Conservation (phyloP, 2,113 vertebrate genomes). For the human (Homo sapiens) region GRCh38 chr11:44992501-44993000, state of each 20-base stretch:
- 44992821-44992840: neutral
- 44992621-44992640: neutral
- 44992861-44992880: neutral
- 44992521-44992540: neutral
- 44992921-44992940: fast-evolving
- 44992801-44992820: neutral
- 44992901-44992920: neutral
- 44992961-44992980: fast-evolving
- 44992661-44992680: neutral
- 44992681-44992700: neutral
- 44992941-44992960: neutral
- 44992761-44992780: neutral
- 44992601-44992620: neutral
- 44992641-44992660: neutral
- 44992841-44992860: fast-evolving
- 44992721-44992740: too few relatives aligned
- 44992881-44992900: neutral
- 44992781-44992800: neutral
- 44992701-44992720: neutral
- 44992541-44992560: neutral
- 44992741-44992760: neutral
- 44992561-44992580: neutral
- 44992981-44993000: fast-evolving
- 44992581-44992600: neutral
- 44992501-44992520: neutral